phyloP scores from a whole-genome alignment of 2,797 vertebrate species.

The Gorsachius magnificus region DNA sequence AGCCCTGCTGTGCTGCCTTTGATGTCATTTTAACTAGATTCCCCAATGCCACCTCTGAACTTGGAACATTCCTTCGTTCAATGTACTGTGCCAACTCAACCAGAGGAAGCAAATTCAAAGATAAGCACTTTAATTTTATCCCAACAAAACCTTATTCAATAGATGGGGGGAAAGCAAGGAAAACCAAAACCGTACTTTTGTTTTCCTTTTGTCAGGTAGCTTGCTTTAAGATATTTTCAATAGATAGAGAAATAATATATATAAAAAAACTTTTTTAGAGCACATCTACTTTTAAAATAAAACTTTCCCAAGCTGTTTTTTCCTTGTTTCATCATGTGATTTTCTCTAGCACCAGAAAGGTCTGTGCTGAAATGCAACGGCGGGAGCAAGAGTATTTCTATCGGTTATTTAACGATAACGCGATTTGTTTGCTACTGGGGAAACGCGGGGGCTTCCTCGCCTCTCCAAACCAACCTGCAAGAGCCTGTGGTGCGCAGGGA shows the following conservation, averaged over 20 bases:
- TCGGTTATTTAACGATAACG: neutral
- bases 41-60: slow-evolving; percentile 74
- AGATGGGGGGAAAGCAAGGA: slow-evolving; percentile 58
- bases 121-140: slow-evolving; percentile 71
- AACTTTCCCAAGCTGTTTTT: slow-evolving; percentile 45
- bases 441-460: neutral
- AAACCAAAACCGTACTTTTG: slow-evolving; percentile 63
- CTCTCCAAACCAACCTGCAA: neutral
- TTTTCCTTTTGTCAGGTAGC: slow-evolving; percentile 69
- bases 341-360: neutral
- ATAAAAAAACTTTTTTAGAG: slow-evolving; percentile 1
- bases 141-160: slow-evolving; percentile 68
- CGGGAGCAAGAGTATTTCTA: neutral
- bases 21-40: slow-evolving; percentile 76
- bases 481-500: neutral
- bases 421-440: neutral
- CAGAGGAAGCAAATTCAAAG: slow-evolving; percentile 63
- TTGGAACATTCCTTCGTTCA: slow-evolving; percentile 67
- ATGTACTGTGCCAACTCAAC: slow-evolving; percentile 65
- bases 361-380: rapidly evolving
- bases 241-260: slow-evolving; percentile 51
- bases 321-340: neutral
- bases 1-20: slow-evolving; percentile 77
- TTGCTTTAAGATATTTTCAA: slow-evolving; percentile 65
- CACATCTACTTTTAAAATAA: slow-evolving; percentile 31